phyloP scores from a whole-genome alignment of 2,888 invertebrate species.

The Sepioteuthis lessoniana region DNA sequence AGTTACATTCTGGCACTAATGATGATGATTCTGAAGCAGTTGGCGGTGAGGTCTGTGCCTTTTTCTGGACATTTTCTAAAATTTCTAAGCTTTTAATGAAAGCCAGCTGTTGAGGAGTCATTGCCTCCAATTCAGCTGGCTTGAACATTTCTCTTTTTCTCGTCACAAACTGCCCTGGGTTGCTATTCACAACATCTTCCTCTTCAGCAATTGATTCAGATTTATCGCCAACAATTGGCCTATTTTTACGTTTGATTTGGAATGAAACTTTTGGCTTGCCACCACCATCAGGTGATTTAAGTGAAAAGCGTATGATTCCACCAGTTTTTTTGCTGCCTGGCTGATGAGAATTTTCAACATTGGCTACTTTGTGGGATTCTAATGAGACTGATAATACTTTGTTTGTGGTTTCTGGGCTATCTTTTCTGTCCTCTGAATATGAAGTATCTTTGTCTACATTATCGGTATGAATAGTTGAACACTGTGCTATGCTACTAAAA shows the following conservation, averaged over 20 bases:
- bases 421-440: slow-evolving; percentile 34
- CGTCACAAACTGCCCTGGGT: slow-evolving; percentile 45
- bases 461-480: slow-evolving; percentile 35
- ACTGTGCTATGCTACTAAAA: neutral
- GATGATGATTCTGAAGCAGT: neutral
- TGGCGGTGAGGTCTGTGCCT: slow-evolving; percentile 38
- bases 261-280: slow-evolving; percentile 48
- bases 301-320: slow-evolving; percentile 44
- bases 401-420: neutral
- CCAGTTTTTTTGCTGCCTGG: neutral
- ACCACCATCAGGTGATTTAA: slow-evolving; percentile 47
- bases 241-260: slow-evolving; percentile 48
- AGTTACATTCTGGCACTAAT: neutral
- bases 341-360: slow-evolving; percentile 35
- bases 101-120: slow-evolving; percentile 38
- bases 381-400: neutral
- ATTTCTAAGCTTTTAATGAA: slow-evolving; percentile 42
- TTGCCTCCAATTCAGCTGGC: slow-evolving; percentile 38
- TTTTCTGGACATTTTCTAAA: slow-evolving; percentile 46
- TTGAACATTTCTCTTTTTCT: slow-evolving; percentile 47
- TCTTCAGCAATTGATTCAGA: neutral
- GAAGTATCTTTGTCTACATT: slow-evolving; percentile 10
- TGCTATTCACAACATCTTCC: neutral
- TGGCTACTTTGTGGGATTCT: slow-evolving; percentile 34
- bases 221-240: slow-evolving; percentile 48